Evolutionary conservation across 2,113 vertebrate genomes (phyloP), one percentile per base, ranked within the genome.

Genomic region (Montifringilla adamsi): DNA sequence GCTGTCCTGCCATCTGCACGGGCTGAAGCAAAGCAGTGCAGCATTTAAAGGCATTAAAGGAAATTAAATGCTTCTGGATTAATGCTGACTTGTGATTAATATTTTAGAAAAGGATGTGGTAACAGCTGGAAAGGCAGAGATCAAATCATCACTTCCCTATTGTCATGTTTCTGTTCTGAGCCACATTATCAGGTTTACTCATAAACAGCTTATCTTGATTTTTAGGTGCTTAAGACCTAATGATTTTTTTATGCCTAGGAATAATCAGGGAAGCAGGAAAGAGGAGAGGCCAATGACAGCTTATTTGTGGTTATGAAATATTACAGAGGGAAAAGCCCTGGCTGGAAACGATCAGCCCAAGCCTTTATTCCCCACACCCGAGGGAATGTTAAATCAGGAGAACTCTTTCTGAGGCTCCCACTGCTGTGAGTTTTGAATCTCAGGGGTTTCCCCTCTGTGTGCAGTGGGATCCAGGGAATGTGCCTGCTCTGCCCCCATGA

Each of bases 1-100:
- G 92, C 18, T 86, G 83, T 92, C 93, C 86, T 96, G 88, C 96
- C 88, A 94, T 96, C 88, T 96, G 92, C 92, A 62, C 33, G 17
- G 70, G 55, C 82, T 90, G 82, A 63, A 83, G 82, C 0, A 5
- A 44, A 88, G 79, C 15, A 5, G 76, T 11, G 56, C 9, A 52
- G 69, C 60, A 15, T 84, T 69, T 69, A 62, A 79, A 87, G 66
- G 43, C 80, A 72, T 64, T 87, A 49, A 17, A 77, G 72, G 64
- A 76, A 95, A 90, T 92, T 15, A 50, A 60, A 19, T 43, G 41
- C 52, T 73, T 59, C 69, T 69, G 53, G 37, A 66, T 96, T 87
- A 79, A 68, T 46, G 73, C 76, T 95, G 90, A 93, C 15, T 91
- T 72, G 55, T 84, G 92, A 87, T 84, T 78, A 62, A 93, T 96